These are phyloP conservation scores for Atrichornis clamosus DNA, from an alignment of 2,113 vertebrate genomes.

Conservation along the genomic window DNA sequence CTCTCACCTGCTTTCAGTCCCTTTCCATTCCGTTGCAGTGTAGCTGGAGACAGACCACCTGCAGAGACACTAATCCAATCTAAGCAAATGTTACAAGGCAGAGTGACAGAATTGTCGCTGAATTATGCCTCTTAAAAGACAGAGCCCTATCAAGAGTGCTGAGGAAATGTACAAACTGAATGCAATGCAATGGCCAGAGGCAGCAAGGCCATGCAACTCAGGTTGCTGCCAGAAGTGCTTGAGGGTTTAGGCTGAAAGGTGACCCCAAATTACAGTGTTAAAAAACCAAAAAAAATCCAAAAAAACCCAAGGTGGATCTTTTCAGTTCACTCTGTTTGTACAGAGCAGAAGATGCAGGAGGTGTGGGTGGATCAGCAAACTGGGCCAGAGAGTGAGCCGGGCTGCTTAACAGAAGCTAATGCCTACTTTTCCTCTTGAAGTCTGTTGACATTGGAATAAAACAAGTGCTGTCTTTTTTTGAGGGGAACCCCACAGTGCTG, in stretches of 20 bases:
- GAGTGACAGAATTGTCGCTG: background rate
- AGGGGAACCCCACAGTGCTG: background rate
- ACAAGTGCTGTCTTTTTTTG: background rate
- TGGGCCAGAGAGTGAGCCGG: background rate
- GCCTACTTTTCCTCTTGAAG: background rate
- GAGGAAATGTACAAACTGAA: background rate
- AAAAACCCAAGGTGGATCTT: background rate
- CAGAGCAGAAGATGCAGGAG: background rate
- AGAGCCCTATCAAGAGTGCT: background rate
- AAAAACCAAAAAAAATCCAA: background rate
- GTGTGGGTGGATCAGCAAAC: background rate
- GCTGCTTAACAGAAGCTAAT: background rate
- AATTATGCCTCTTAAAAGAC: background rate
- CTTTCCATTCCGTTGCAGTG: background rate
- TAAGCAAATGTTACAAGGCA: background rate
- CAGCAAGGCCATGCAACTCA: background rate
- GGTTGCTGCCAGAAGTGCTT: background rate
- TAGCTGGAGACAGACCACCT: background rate
- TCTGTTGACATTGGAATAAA: background rate
- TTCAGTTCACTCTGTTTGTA: background rate
- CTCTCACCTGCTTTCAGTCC: background rate
- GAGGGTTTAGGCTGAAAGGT: background rate
- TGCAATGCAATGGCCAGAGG: background rate
- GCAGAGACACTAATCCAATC: background rate
- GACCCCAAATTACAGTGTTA: background rate